Base-by-base conservation (phyloP, 2,113 vertebrate genomes). In the Malurus cyaneus region DNA sequence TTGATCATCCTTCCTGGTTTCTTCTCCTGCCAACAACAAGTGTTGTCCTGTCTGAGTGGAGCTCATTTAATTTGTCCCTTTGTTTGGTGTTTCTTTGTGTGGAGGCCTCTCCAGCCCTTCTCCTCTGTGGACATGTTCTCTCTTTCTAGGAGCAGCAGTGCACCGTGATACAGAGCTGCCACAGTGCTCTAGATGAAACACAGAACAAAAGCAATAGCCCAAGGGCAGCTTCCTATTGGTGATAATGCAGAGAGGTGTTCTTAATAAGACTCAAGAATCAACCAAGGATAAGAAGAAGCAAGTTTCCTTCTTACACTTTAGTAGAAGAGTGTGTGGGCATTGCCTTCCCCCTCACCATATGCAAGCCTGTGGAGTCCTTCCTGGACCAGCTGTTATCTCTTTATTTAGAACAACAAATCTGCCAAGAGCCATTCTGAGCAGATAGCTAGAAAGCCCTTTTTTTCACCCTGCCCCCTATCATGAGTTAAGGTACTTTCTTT, bases 311-410 rank as follows among this genome's bases (percentile, higher is more conserved):
- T 92, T 89, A 57, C 8, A 14, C 39, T 87, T 84, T 3, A 59
- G 57, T 73, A 80, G 64, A 88, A 67, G 53, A 70, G 57, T 65
- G 80, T 86, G 94, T 94, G 65, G 87, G 94, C 87, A 89, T 57
- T 85, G 65, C 73, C 94, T 92, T 95, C 96, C 81, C 53, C 74
- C 84, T 96, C 93, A 94, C 93, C 89, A 79, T 93, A 95, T 96
- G 94, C 78, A 95, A 67, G 74, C 70, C 57, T 71, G 74, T 79
- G 36, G 61, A 91, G 89, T 80, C 73, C 80, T 96, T 91, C 72
- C 87, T 84, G 52, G 77, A 95, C 56, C 89, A 95, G 87, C 89
- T 94, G 89, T 82, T 96, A 54, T 1, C 61, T 71, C 80, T 86
- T 92, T 84, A 95, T 94, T 89, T 95, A 91, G 89, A 71, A 41